Percentiles rank a stretch among this genome's conserved stretches.
Evolutionary conservation across 2,113 vertebrate genomes (phyloP).

Genomic region (Odocoileus hemionus): DNA sequence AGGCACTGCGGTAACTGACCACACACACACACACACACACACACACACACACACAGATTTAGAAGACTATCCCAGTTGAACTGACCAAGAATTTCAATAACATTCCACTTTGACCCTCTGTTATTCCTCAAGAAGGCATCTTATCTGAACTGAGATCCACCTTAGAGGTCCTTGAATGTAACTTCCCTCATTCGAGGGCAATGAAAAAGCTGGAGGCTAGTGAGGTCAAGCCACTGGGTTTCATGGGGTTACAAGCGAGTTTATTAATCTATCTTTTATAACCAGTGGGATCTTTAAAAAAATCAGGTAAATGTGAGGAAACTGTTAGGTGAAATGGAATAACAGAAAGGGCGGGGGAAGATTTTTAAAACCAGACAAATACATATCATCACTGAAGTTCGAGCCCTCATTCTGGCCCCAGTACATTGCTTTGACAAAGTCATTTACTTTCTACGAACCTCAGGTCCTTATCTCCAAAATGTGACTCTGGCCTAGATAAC

Average conservation of each 20-base stretch:
- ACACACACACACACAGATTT: neutral
- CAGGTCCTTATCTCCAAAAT: conserved; percentile 16
- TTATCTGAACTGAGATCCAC: neutral
- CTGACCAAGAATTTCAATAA: neutral
- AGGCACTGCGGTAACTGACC: neutral
- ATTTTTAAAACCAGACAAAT: neutral
- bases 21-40: neutral
- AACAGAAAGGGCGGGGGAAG: neutral
- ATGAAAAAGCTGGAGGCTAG: neutral
- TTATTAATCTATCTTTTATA: neutral
- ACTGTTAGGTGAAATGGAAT: neutral
- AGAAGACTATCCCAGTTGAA: neutral
- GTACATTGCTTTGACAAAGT: neutral
- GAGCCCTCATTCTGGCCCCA: neutral
- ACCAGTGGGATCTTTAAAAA: neutral
- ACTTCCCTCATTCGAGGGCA: neutral
- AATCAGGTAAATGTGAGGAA: neutral
- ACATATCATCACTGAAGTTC: neutral
- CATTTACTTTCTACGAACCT: neutral
- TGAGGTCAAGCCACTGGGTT: neutral
- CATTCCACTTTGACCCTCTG: neutral
- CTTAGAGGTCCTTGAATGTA: neutral
- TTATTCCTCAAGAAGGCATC: neutral
- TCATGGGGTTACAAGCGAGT: neutral
- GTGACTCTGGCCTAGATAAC: neutral